Conservation (phyloP, 2,888 invertebrate genomes). For the Drosophila incognita region DNA sequence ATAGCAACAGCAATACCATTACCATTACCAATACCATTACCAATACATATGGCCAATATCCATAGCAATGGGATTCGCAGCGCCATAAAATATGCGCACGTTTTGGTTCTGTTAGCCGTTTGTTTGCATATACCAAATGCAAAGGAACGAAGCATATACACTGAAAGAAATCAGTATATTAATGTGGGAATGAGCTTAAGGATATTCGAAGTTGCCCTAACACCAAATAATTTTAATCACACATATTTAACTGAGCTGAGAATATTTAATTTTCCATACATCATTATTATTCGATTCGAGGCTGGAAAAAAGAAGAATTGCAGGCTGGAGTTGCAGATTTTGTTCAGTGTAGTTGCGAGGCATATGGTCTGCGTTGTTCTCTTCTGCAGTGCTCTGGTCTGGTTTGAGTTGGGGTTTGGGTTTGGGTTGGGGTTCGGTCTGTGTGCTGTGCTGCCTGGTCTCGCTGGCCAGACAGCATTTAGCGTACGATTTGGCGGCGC, state of each 20-base stretch:
- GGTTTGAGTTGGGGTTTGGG: constrained; percentile 13
- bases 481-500: constrained; percentile 81
- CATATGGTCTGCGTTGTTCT: constrained; percentile 10
- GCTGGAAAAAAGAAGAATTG: background rate
- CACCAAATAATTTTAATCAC: background rate
- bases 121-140: constrained; percentile 72
- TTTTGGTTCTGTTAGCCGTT: constrained; percentile 75
- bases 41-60: constrained; percentile 25
- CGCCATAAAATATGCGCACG: constrained; percentile 78
- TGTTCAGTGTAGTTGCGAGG: constrained; percentile 3
- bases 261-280: background rate
- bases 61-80: constrained; percentile 55
- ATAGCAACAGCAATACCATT: constrained; percentile 19
- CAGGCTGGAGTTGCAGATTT: background rate
- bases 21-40: constrained; percentile 35
- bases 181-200: background rate
- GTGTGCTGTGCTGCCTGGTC: constrained; percentile 30
- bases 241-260: background rate
- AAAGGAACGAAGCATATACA: constrained; percentile 20
- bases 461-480: constrained; percentile 75
- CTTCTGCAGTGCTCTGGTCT: constrained; percentile 13
- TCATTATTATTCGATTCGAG: background rate
- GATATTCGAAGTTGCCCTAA: background rate
- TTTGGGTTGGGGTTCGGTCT: background rate
- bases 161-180: background rate